These are phyloP conservation scores for Ormia ochracea DNA, from an alignment of 2,888 invertebrate genomes.

Conservation along the genomic window DNA sequence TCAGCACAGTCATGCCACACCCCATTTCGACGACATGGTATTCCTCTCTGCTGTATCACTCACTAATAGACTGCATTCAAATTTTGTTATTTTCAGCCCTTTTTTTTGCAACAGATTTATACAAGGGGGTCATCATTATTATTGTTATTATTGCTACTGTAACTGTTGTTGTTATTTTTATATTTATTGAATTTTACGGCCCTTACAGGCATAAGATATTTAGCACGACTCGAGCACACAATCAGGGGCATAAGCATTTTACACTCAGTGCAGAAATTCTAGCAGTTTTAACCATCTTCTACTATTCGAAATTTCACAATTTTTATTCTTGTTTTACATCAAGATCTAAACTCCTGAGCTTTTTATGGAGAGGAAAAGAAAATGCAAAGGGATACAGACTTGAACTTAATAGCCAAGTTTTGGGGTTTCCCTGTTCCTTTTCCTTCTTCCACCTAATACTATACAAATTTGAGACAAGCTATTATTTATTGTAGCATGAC, in stretches of 20 bases:
- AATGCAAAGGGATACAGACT: too few relatives aligned
- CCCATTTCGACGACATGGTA: constrained; percentile 68
- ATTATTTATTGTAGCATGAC: too few relatives aligned
- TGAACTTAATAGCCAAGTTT: too few relatives aligned
- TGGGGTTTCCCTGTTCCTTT: too few relatives aligned
- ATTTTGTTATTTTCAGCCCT: constrained; percentile 28
- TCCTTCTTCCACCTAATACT: too few relatives aligned
- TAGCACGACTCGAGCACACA: background rate
- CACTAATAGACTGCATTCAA: constrained; percentile 50
- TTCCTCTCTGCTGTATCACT: background rate
- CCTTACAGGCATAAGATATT: constrained; percentile 42
- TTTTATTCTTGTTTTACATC: too few relatives aligned
- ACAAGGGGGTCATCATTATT: constrained; percentile 39
- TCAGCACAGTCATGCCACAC: constrained; percentile 66
- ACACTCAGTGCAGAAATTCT: background rate
- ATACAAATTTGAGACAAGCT: too few relatives aligned
- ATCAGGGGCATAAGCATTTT: background rate
- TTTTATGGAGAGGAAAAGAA: too few relatives aligned
- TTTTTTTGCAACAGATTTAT: constrained; percentile 21
- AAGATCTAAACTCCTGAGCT: too few relatives aligned
- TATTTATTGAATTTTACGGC: constrained; percentile 59
- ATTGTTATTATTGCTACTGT: constrained; percentile 22
- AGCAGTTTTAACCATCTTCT: background rate
- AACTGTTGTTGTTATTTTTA: constrained; percentile 45
- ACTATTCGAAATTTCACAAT: too few relatives aligned